Evolutionary conservation across 2,113 vertebrate species (phyloP).

Genomic region (Gulo gulo): DNA sequence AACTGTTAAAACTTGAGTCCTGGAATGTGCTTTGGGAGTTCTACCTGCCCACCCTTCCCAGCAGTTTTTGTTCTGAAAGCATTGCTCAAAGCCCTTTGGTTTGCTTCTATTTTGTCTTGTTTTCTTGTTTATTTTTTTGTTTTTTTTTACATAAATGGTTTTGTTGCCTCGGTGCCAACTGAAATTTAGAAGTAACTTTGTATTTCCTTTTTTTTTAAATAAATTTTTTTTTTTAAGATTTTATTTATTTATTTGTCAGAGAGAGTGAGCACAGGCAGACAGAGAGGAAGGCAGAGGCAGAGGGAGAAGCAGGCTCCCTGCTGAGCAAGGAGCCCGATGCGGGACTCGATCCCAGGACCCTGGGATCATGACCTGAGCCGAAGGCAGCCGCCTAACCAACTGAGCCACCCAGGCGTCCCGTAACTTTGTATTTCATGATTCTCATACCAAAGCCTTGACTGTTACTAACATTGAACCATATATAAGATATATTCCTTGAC

Average conservation of each 20-base stretch:
- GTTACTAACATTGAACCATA: not conserved
- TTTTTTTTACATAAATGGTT: not conserved
- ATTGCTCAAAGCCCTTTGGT: not conserved
- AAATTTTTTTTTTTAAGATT: no score
- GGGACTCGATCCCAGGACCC: no score
- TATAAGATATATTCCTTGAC: not conserved
- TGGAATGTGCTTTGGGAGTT: not conserved
- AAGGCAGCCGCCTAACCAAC: no score
- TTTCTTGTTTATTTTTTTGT: not conserved
- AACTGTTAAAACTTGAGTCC: slow-evolving; percentile 34
- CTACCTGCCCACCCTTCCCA: not conserved
- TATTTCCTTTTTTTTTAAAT: not conserved
- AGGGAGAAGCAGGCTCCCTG: no score
- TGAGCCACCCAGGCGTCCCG: no score
- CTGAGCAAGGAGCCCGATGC: no score
- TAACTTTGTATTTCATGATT: slow-evolving; percentile 4
- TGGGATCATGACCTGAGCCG: no score
- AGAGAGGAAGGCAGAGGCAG: no score
- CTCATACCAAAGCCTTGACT: not conserved
- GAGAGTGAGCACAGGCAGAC: no score
- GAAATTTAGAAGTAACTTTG: slow-evolving; percentile 26
- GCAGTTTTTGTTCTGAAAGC: not conserved
- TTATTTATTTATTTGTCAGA: no score
- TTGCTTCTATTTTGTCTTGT: not conserved
- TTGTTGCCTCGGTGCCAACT: not conserved